Base-by-base conservation (phyloP, 2,797 vertebrate genomes). In the Bufotes viridis region DNA sequence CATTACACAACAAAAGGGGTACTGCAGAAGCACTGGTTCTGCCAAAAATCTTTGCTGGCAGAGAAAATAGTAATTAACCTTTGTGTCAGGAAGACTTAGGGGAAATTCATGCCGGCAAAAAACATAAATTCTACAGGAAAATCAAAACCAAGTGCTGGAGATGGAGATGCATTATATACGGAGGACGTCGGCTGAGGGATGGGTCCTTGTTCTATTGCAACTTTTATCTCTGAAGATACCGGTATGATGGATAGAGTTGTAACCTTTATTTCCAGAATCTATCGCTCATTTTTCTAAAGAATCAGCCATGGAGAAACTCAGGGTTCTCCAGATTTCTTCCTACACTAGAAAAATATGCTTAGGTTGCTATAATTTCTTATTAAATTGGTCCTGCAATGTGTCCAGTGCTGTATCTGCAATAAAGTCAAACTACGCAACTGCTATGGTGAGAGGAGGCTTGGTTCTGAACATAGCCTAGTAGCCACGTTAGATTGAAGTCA, bases 71-170 rank as follows among this genome's bases (percentile, higher is more conserved):
- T 49, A 61, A 85, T 78, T 65, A 78, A 78, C 57, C 72, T 75
- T 78, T 78, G 29, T 85, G 53, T 78, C 83, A 13, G 83, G 58
- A 51, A 78, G 29, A 85, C 83, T 85, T 53, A 76, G 82, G n/a
- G 29, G 72, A 63, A 65, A 65, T 85, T 53, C 58, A 63, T 51
- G 57, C 83, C 10, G 58, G 83, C 58, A 63, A 76, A 78, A 85
- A 63, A 85, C 76, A 85, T 63, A 65, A 78, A 85, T 34, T 9
- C 9, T 14, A 51, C 20, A 78, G 34, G 22, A 70, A 78, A 58
- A 49, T 29, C 22, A 51, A 34, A 78, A n/a, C 22, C 34, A 42
- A 49, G 57, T 57, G 70, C 18, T 55, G 53, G 29, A n/a, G 82
- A 74, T 55, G 53, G 29, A n/a, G 82, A 74, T 60, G 55, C 6